These are phyloP conservation scores for Cervus canadensis DNA, from an alignment of 2,113 vertebrate genomes.

Conservation along the genomic window DNA sequence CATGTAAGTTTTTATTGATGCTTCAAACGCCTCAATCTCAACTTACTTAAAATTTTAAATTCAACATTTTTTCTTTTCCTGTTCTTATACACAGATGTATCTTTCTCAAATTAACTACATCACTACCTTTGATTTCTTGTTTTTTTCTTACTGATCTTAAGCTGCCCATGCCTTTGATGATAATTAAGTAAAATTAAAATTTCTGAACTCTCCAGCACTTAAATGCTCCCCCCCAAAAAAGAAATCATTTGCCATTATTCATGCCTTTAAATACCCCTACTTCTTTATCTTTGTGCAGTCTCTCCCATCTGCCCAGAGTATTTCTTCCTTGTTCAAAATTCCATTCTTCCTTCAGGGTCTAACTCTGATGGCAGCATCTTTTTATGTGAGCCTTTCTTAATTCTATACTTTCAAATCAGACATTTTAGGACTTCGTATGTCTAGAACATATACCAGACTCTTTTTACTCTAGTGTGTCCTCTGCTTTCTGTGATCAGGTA, in stretches of 20 bases:
- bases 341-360: background rate
- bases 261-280: background rate
- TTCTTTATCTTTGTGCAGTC: background rate
- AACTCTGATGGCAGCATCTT: background rate
- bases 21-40: background rate
- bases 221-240: background rate
- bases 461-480: background rate
- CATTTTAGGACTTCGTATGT: background rate
- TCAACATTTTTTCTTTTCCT: background rate
- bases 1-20: background rate
- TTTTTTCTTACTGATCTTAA: slow-evolving; percentile 25
- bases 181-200: slow-evolving; percentile 18
- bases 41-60: background rate
- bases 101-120: background rate
- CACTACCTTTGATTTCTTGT: background rate
- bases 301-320: background rate
- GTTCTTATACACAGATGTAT: background rate
- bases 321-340: slow-evolving; percentile 3
- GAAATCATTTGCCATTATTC: background rate
- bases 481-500: background rate
- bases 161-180: background rate
- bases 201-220: background rate
- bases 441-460: background rate
- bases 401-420: background rate
- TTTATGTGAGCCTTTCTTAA: background rate